Conservation (phyloP, 2,113 vertebrate genomes). For the Oriolus oriolus region DNA sequence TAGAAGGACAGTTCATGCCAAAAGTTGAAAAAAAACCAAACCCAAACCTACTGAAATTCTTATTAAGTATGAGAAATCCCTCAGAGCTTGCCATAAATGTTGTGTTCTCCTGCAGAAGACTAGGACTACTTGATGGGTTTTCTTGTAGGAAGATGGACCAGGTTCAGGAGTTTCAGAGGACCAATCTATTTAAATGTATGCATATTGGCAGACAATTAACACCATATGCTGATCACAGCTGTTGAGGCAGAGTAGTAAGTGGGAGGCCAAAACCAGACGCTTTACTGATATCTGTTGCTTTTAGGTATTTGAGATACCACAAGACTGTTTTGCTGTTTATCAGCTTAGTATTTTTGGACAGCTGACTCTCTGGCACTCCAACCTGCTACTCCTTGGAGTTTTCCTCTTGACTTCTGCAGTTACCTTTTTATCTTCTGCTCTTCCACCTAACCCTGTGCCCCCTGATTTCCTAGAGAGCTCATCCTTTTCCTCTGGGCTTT, state of each 20-base stretch:
- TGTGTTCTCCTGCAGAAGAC: neutral
- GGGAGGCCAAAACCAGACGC: neutral
- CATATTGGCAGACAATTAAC: neutral
- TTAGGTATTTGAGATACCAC: neutral
- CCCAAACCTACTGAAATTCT: neutral
- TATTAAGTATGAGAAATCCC: fast-evolving
- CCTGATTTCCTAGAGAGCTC: neutral
- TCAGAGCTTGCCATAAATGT: fast-evolving
- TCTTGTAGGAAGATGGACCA: too few species aligned
- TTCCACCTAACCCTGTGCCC: neutral
- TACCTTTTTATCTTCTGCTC: neutral
- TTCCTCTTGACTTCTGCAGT: neutral
- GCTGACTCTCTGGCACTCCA: neutral
- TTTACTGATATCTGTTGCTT: neutral
- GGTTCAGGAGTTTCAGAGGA: neutral
- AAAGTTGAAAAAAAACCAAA: neutral
- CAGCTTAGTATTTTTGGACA: neutral
- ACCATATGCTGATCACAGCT: fast-evolving
- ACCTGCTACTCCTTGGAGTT: neutral
- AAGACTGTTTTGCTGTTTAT: neutral
- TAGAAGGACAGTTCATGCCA: fast-evolving
- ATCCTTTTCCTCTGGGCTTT: fast-evolving
- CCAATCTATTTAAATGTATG: fast-evolving
- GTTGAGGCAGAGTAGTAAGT: neutral
- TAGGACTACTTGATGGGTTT: neutral